phyloP scores from a whole-genome alignment of 2,113 vertebrate species.

The Leucopsar rothschildi region DNA sequence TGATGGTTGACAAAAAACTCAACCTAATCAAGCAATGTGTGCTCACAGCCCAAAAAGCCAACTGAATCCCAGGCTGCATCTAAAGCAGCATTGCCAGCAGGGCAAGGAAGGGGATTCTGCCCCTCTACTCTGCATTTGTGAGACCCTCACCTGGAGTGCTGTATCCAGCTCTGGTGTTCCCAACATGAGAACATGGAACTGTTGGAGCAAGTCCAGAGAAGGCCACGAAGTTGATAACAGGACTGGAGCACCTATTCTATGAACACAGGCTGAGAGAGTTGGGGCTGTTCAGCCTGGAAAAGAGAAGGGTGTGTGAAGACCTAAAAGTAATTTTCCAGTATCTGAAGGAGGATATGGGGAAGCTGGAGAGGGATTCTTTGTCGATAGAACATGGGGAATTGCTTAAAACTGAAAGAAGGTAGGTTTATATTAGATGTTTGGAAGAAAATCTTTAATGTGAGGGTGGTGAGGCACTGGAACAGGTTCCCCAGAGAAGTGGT shows the following conservation, averaged over 20 bases:
- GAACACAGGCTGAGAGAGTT: not conserved
- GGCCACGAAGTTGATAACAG: not conserved
- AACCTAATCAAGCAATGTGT: not conserved
- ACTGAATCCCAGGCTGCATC: not conserved
- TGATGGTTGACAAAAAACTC: not conserved
- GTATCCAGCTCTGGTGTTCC: not conserved
- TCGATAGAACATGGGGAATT: not conserved
- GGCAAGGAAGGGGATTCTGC: not conserved
- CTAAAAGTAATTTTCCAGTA: too few relatives aligned
- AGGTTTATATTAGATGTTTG: not conserved
- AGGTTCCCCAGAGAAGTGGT: not conserved
- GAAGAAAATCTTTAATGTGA: not conserved
- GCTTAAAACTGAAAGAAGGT: not conserved
- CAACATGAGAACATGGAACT: not conserved
- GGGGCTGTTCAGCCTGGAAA: not conserved
- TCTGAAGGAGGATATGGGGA: not conserved
- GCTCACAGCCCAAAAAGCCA: not conserved
- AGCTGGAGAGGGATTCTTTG: not conserved
- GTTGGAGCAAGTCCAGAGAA: not conserved
- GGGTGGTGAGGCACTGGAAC: not conserved
- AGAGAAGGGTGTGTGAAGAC: not conserved
- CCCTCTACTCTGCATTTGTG: not conserved
- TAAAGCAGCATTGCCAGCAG: not conserved
- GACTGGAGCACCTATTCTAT: not conserved
- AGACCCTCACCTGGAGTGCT: not conserved